Evolutionary conservation across 92 coral and sea anemone genomes (phyloP), one percentile per base, ranked within the genome.

Genomic region (Palythoa grandiflora): DNA sequence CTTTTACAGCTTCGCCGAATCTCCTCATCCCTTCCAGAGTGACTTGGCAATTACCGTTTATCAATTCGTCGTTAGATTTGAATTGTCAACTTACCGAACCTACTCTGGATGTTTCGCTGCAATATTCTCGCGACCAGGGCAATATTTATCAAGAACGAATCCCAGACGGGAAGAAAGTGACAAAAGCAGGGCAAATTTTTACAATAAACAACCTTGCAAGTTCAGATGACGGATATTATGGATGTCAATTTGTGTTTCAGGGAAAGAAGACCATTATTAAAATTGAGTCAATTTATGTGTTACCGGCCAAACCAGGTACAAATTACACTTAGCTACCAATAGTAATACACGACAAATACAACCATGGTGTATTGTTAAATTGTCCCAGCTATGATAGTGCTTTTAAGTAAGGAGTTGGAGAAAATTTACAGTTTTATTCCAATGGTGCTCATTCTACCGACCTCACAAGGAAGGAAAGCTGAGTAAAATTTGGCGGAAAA

Each of bases 111-210:
- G 94, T 89, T 47, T 21, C 44, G 7, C 66, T 91, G 36, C 60
- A 87, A 80, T 86, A 77, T 13, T n/a, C 21, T 3, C 38, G 17
- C 3, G 1, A 14, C 4, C 0, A 39, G 16, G 4, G 54, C 15
- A 2, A 15, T 12, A 1, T 10, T 2, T 1, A 60, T 0, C 12
- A 0, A 13, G 35, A 44, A 38, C 77, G 84, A 35, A 3, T 8
- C 40, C 85, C 87, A 3, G 92, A 91, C 84, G 94, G 92, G n/a
- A 71, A 63, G 57, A 88, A 84, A 79, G 84, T 91, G 38, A 91
- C 94, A 8, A 75, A 91, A 80, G 53, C 81, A 65, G 94, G 92
- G 61, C 94, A 91, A 40, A 84, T 91, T 21, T 91, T 91, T 53
- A 84, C 94, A 39, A 73, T 91, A 14, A 84, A 91, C 44, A 73